A percentile compares a stretch with the other conserved stretches of the same genome.
Conservation (phyloP, 2,113 vertebrate genomes). For the Sula dactylatra region DNA sequence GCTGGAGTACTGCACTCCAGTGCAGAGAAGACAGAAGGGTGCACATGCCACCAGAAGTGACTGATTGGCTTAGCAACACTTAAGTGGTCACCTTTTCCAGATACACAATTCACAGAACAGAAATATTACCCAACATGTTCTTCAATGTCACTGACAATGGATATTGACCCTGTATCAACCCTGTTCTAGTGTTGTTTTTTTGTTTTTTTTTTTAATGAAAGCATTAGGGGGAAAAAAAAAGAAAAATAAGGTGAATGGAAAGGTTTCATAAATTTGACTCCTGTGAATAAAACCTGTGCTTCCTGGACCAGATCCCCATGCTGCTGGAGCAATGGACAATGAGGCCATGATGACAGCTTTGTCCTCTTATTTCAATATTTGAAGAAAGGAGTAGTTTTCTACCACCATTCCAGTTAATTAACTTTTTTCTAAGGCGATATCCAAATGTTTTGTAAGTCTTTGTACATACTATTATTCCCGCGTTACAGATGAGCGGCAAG, state of each 20-base stretch:
- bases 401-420: background rate
- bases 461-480: background rate
- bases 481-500: background rate
- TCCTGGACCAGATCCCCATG: background rate
- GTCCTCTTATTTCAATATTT: background rate
- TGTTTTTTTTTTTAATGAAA: background rate
- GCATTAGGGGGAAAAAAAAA: rapidly evolving
- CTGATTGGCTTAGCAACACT: background rate
- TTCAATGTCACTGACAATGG: background rate
- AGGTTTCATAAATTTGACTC: background rate
- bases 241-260: background rate
- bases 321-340: background rate
- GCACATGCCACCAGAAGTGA: background rate
- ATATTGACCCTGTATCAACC: background rate
- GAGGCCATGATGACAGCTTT: background rate
- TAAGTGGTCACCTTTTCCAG: background rate
- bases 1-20: background rate
- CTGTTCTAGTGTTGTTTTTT: background rate
- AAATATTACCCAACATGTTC: background rate
- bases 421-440: background rate
- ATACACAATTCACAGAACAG: background rate
- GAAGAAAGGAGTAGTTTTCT: background rate
- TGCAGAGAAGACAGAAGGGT: background rate
- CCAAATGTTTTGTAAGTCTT: background rate
- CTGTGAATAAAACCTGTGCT: background rate